These are phyloP conservation scores for Archips xylosteana DNA, from an alignment of 2,888 invertebrate species.

Conservation along the genomic window DNA sequence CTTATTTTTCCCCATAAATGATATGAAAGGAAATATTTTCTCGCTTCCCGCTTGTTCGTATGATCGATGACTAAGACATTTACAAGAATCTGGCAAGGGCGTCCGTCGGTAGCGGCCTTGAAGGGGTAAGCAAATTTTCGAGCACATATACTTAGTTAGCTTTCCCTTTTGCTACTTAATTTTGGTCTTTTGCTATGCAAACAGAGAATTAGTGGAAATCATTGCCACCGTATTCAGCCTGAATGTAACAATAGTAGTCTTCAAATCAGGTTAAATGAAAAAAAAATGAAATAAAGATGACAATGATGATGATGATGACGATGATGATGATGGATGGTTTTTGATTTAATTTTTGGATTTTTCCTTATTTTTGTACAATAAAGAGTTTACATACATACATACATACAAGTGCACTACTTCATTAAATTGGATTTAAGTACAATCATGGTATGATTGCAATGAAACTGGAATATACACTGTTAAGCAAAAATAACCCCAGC, in stretches of 20 bases:
- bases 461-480: no score
- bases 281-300: neutral
- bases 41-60: conserved; percentile 18
- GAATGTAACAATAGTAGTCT: neutral
- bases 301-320: no score
- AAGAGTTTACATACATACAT: no score
- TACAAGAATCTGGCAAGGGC: conserved; percentile 13
- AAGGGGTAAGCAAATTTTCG: conserved; percentile 5
- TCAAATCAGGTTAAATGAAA: neutral
- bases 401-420: no score
- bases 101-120: conserved; percentile 3
- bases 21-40: conserved; percentile 25
- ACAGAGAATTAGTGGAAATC: neutral
- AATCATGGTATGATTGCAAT: no score
- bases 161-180: neutral
- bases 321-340: no score
- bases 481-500: neutral
- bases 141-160: neutral
- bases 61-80: conserved; percentile 29
- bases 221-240: neutral
- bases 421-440: no score
- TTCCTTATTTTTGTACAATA: no score
- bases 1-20: neutral
- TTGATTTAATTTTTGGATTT: no score
- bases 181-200: neutral